These are phyloP conservation scores for Lates calcarifer DNA, from an alignment of 2,113 vertebrate species.

Conservation along the genomic window DNA sequence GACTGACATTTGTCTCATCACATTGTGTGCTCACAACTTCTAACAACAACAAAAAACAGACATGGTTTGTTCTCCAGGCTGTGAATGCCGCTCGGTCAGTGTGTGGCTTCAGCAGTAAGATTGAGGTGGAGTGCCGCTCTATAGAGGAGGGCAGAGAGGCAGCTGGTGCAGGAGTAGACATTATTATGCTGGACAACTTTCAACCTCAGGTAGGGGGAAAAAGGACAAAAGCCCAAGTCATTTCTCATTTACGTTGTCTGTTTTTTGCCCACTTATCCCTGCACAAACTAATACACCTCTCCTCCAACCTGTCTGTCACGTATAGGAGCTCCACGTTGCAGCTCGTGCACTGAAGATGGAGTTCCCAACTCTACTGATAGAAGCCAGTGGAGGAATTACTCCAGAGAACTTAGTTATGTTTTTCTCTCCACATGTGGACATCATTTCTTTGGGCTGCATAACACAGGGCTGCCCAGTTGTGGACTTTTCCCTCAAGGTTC, in stretches of 20 bases:
- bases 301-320: neutral
- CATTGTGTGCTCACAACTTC: too few species aligned
- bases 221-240: neutral
- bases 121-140: slow-evolving; percentile 88
- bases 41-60: neutral
- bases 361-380: slow-evolving; percentile 81
- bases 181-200: slow-evolving; percentile 90
- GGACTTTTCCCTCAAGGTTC: slow-evolving; percentile 90
- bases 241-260: neutral
- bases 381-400: slow-evolving; percentile 88
- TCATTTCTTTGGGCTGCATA: slow-evolving; percentile 89
- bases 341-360: slow-evolving; percentile 80
- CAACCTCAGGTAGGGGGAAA: slow-evolving; percentile 80
- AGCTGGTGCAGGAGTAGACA: slow-evolving; percentile 81
- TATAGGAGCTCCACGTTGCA: slow-evolving; percentile 82
- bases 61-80: slow-evolving; percentile 67
- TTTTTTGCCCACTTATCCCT: neutral
- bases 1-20: too few species aligned
- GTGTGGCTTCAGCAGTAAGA: slow-evolving; percentile 84
- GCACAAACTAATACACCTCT: neutral
- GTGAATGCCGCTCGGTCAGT: slow-evolving; percentile 75
- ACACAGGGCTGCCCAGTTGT: slow-evolving; percentile 87
- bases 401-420: slow-evolving; percentile 78
- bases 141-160: slow-evolving; percentile 82
- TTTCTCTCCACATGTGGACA: slow-evolving; percentile 83